Evolutionary conservation across 2,888 invertebrate species (phyloP).

Genomic region (Euplagia quadripunctaria): DNA sequence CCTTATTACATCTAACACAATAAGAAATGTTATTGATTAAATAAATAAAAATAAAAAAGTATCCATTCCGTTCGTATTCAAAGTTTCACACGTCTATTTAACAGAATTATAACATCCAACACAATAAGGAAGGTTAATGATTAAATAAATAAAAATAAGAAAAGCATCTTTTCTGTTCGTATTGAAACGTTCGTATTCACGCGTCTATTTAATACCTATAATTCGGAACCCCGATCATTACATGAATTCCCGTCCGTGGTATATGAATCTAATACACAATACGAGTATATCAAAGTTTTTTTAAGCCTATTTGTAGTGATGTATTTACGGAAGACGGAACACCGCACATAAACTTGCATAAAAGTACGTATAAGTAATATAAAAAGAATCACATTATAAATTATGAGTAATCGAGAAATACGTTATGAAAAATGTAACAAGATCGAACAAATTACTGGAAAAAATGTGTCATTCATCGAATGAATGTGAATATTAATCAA

Average conservation of each 20-base stretch:
- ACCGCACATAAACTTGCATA: neutral
- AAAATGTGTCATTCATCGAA: slow-evolving; percentile 6
- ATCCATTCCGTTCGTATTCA: too few species aligned
- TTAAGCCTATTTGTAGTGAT: neutral
- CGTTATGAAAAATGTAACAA: slow-evolving; percentile 9
- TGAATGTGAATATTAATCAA: neutral
- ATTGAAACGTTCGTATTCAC: too few species aligned
- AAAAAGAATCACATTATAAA: neutral
- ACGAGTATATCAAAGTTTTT: too few species aligned
- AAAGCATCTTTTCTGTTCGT: too few species aligned
- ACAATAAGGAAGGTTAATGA: too few species aligned
- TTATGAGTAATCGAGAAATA: neutral
- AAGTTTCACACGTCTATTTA: too few species aligned
- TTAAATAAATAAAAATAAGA: too few species aligned
- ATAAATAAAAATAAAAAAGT: too few species aligned
- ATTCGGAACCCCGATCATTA: too few species aligned
- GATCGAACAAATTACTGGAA: slow-evolving; percentile 5
- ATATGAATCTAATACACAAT: neutral
- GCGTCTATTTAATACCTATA: too few species aligned
- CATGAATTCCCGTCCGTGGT: neutral
- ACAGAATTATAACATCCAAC: neutral
- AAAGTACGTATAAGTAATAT: neutral
- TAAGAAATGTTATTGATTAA: too few species aligned
- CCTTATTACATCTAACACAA: too few species aligned
- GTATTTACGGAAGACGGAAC: neutral